A percentile compares a stretch with the other conserved stretches of the same genome.
These are phyloP conservation scores for Actinemys pallida DNA, from an alignment of 2,113 vertebrate species.

Conservation along the genomic window DNA sequence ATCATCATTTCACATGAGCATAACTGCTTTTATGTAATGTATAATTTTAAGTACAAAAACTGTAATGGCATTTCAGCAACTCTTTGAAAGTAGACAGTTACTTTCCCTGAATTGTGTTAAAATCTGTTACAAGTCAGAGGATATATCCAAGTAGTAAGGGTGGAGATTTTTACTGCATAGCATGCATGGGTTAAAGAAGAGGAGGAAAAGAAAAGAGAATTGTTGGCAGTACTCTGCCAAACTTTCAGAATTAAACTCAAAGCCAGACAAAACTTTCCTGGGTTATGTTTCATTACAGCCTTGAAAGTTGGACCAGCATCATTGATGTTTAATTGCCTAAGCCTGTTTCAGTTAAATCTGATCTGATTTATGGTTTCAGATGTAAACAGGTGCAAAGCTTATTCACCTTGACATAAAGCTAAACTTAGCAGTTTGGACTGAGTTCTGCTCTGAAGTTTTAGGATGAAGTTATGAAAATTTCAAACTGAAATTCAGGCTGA, in stretches of 20 bases:
- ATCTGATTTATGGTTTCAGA: neutral
- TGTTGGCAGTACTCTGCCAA: neutral
- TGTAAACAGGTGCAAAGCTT: neutral
- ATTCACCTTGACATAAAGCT: neutral
- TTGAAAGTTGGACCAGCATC: neutral
- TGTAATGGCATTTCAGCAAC: conserved; percentile 43
- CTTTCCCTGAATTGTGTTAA: conserved; percentile 4
- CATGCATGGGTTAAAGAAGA: neutral
- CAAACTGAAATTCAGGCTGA: accelerated
- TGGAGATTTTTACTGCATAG: neutral
- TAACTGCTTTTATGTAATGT: conserved; percentile 28
- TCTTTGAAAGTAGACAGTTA: conserved; percentile 25
- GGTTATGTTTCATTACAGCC: neutral
- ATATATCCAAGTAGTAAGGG: conserved; percentile 7
- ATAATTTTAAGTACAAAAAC: conserved; percentile 36
- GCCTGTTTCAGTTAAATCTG: accelerated
- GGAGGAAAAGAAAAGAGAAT: neutral
- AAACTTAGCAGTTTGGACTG: neutral
- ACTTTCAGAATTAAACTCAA: neutral
- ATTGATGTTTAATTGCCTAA: neutral
- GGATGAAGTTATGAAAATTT: neutral
- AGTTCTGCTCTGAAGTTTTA: neutral
- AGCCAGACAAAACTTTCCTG: neutral
- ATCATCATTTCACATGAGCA: neutral
- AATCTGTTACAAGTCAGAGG: neutral